phyloP scores from a whole-genome alignment of 2,888 invertebrate species.

The Dromius quadrimaculatus region DNA sequence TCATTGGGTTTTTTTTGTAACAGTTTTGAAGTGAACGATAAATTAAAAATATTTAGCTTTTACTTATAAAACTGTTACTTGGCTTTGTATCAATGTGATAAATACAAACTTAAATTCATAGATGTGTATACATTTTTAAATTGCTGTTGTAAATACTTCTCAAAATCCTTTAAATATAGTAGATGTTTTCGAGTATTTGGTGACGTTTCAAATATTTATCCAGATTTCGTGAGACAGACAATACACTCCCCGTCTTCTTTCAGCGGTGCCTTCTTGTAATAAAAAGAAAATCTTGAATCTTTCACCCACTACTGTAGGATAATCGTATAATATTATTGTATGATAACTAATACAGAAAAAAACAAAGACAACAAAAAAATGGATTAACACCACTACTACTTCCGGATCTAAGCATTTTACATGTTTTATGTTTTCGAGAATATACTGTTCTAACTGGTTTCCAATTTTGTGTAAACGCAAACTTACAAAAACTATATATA shows the following conservation, averaged over 20 bases:
- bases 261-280: constrained; percentile 69
- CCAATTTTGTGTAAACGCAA: constrained; percentile 49
- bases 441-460: constrained; percentile 49
- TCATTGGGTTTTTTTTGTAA: no score
- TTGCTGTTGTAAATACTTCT: constrained; percentile 4
- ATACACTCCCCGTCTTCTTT: constrained; percentile 65
- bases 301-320: constrained; percentile 60
- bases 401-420: constrained; percentile 50
- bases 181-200: constrained; percentile 15
- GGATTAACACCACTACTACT: constrained; percentile 48
- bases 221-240: constrained; percentile 50
- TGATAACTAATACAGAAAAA: constrained; percentile 42
- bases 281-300: constrained; percentile 56
- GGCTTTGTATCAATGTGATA: no score
- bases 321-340: constrained; percentile 43
- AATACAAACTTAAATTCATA: not conserved
- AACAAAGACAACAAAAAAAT: constrained; percentile 33
- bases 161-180: constrained; percentile 13
- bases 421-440: constrained; percentile 46
- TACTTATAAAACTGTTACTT: no score
- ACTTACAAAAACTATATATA: constrained; percentile 48
- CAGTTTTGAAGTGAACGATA: no score
- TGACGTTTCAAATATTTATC: constrained; percentile 38
- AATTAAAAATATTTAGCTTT: no score
- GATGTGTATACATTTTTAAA: constrained; percentile 1